Evolutionary conservation across 1,140 invertebrate genomes (phyloP).

Genomic region (Drosophila lacteicornis): DNA sequence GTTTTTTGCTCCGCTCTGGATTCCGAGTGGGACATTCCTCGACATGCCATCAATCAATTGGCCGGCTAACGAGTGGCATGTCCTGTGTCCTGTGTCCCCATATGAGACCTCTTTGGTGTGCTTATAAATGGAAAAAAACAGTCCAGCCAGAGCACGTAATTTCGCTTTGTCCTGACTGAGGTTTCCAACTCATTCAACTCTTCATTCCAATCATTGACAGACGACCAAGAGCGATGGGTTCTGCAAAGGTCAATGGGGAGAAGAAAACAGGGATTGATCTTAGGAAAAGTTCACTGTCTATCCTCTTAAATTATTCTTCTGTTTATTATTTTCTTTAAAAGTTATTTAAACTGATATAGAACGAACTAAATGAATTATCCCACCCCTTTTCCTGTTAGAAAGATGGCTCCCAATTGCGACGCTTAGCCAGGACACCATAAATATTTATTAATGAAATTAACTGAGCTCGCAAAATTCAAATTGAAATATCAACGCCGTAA

Average conservation of each 20-base stretch:
- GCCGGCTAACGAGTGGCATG: conserved; percentile 66
- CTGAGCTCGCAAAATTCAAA: conserved; percentile 68
- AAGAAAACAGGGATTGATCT: conserved; percentile 18
- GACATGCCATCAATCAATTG: conserved; percentile 77
- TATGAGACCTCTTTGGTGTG: conserved; percentile 13
- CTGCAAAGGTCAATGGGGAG: conserved; percentile 10
- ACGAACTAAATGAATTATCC: not conserved
- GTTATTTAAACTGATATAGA: not conserved
- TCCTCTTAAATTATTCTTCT: too few relatives aligned
- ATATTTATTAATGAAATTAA: conserved; percentile 84
- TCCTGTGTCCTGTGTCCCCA: conserved; percentile 28
- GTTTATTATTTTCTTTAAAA: not conserved
- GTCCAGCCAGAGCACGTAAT: conserved; percentile 63
- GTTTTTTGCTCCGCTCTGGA: conserved; percentile 24
- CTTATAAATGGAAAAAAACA: conserved; percentile 14
- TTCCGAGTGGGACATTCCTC: conserved; percentile 53
- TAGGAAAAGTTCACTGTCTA: not conserved
- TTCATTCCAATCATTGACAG: conserved; percentile 42
- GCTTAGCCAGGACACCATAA: conserved; percentile 65
- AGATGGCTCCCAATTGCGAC: conserved; percentile 29
- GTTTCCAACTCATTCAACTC: conserved; percentile 37
- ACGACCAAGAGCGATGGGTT: conserved; percentile 70
- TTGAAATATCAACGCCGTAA: conserved; percentile 73
- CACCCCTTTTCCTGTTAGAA: conserved; percentile 10
- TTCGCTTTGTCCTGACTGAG: conserved; percentile 51